Evolutionary conservation across 2,797 vertebrate genomes (phyloP), one percentile per base, ranked within the genome.

Genomic region (Octomys mimax): DNA sequence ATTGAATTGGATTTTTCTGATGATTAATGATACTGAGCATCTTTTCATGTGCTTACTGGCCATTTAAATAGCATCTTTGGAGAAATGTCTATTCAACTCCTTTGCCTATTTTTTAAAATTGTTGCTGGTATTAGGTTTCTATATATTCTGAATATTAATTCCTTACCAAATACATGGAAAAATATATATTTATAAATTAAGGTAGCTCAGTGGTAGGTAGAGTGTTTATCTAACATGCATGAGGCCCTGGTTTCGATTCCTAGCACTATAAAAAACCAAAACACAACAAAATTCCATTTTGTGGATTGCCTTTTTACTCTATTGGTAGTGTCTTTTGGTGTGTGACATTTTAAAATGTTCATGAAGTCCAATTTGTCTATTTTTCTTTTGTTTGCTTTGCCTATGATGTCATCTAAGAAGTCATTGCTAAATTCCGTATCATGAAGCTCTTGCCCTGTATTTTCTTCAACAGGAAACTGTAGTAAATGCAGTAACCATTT

Each of bases 291-390:
- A 57, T 81, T 14, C 22, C 11, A 24, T 66, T 73, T 18, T n/a
- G 33, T 84, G 64, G 46, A 11, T 77, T 88, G 31, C 57, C 36
- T 73, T 94, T 84, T 91, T 80, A 94, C 31, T 84, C 46, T 85
- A 7, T 93, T 89, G 79, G 24, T 92, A 68, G 66, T 64, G 24
- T 52, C 24, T 61, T 84, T 88, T 54, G 42, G n/a, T 82, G 52
- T 8, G 42, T 22, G 59, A 84, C 78, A 33, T 57, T 81, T 94
- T 46, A 5, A 59, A 57, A 22, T 80, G 73, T 89, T 71, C 64
- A 73, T 36, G 1, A 86, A 64, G 57, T 66, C 57, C 46, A 73
- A 10, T 73, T 85, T 92, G 62, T 61, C 16, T 78, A 11, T 83
- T 82, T 84, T 78, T 59, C 70, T 83, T 79, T 95, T 54, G 42